These are phyloP conservation scores for Fratercula arctica DNA, from an alignment of 2,797 vertebrate genomes.

Conservation along the genomic window DNA sequence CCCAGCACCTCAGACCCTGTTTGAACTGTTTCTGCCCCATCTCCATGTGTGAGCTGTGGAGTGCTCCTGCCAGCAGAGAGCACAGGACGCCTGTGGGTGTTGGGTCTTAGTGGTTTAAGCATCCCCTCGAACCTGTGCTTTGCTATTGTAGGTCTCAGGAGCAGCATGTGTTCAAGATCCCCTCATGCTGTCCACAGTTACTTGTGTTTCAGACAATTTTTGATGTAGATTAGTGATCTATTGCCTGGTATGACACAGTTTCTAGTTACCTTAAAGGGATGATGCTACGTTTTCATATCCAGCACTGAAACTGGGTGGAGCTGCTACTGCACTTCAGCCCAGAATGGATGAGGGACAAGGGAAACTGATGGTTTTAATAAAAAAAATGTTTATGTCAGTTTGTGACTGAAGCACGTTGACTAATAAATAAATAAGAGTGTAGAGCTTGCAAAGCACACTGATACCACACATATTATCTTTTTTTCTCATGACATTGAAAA, in stretches of 20 bases:
- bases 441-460: background rate
- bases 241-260: background rate
- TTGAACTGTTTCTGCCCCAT: background rate
- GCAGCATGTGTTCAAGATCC: background rate
- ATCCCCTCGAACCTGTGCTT: background rate
- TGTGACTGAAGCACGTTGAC: background rate
- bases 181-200: background rate
- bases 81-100: background rate
- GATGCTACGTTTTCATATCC: background rate
- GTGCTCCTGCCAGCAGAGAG: background rate
- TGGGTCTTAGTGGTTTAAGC: background rate
- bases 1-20: background rate
- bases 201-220: background rate
- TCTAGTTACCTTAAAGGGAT: background rate
- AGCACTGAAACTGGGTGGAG: background rate
- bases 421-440: background rate
- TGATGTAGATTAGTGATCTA: background rate
- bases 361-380: background rate
- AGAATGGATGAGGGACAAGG: background rate
- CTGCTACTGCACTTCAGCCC: background rate
- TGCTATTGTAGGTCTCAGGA: background rate
- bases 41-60: background rate
- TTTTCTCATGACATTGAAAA: background rate
- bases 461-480: background rate
- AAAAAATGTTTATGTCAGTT: background rate